Conservation (phyloP, 2,888 invertebrate genomes). For the Agonum fuliginosum region DNA sequence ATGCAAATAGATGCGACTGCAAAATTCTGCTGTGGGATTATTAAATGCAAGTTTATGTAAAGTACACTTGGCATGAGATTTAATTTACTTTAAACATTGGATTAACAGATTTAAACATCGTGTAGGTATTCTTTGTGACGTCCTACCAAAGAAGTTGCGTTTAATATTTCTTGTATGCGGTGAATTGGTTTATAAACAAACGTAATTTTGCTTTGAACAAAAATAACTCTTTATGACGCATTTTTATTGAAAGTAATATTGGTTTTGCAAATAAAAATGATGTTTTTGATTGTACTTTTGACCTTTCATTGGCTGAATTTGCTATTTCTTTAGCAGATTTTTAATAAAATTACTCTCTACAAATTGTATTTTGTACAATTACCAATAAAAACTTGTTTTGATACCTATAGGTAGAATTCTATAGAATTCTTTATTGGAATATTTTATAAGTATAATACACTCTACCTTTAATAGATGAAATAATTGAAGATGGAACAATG, state of each 20-base stretch:
- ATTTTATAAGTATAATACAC: too few species aligned
- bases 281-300: too few species aligned
- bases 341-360: too few species aligned
- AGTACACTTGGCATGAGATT: conserved; percentile 27
- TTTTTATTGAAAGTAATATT: not conserved
- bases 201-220: conserved; percentile 1
- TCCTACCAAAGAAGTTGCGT: conserved; percentile 4
- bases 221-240: conserved; percentile 20
- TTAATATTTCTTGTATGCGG: conserved; percentile 36
- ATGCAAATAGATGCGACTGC: conserved; percentile 51
- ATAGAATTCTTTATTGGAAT: too few species aligned
- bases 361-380: not conserved
- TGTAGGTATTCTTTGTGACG: conserved; percentile 28
- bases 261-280: not conserved
- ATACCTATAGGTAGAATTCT: too few species aligned
- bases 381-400: too few species aligned
- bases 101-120: conserved; percentile 38
- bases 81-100: conserved; percentile 48
- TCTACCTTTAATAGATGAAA: too few species aligned
- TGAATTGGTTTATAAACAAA: conserved; percentile 30
- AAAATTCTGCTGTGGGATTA: conserved; percentile 14
- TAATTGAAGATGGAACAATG: too few species aligned
- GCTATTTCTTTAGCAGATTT: not conserved
- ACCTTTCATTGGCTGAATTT: too few species aligned
- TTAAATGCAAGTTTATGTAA: conserved; percentile 47